phyloP scores from a whole-genome alignment of 2,113 vertebrate genomes.

The Onychorhynchus coronatus region DNA sequence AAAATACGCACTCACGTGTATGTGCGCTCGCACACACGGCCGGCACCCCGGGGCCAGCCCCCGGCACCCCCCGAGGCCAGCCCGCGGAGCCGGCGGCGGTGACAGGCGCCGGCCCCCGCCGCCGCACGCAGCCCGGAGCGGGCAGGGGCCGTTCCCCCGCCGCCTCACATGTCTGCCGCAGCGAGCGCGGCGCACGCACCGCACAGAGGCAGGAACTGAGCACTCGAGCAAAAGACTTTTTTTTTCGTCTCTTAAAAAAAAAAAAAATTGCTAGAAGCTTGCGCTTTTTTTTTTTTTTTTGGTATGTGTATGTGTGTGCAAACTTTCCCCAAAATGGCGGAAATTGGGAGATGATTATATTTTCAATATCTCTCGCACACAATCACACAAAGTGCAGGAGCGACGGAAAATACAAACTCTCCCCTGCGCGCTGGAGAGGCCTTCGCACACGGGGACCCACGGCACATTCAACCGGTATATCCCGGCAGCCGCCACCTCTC shows the following conservation, averaged over 20 bases:
- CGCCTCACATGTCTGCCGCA: slow-evolving; percentile 39
- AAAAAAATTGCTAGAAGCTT: neutral
- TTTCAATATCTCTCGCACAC: slow-evolving; percentile 73
- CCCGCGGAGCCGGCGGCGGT: neutral
- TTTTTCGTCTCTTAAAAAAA: neutral
- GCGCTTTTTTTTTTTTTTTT: neutral
- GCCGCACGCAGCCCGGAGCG: slow-evolving; percentile 15
- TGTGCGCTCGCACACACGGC: neutral
- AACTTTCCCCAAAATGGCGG: slow-evolving; percentile 80
- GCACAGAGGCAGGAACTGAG: slow-evolving; percentile 39
- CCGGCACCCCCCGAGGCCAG: neutral
- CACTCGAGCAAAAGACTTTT: slow-evolving; percentile 27
- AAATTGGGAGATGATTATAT: slow-evolving; percentile 75
- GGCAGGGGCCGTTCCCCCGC: slow-evolving; percentile 28
- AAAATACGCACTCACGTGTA: neutral
- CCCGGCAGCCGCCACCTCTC: slow-evolving; percentile 59
- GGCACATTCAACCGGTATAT: slow-evolving; percentile 73
- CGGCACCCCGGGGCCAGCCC: neutral
- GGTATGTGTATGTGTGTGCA: slow-evolving; percentile 56
- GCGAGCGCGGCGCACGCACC: slow-evolving; percentile 42
- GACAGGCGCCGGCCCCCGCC: neutral
- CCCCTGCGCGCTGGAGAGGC: slow-evolving; percentile 31
- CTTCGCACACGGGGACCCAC: slow-evolving; percentile 3
- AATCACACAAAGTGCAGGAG: slow-evolving; percentile 63
- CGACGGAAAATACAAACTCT: slow-evolving; percentile 63